Percentiles rank a stretch among this genome's conserved stretches.
Conservation (phyloP, 1,140 invertebrate species). For the Danaus plexippus region DNA sequence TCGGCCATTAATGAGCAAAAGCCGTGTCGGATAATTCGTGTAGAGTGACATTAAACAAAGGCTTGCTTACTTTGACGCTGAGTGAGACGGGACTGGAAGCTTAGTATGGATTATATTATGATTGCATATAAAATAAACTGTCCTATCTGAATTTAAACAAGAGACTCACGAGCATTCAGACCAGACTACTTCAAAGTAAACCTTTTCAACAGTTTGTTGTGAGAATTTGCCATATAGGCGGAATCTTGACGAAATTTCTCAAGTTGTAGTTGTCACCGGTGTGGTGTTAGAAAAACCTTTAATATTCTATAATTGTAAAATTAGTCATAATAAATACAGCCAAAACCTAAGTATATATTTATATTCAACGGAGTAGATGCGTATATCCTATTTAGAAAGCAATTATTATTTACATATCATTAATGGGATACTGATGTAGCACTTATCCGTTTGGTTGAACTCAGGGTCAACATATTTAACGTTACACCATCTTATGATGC, state of each 20-base stretch:
- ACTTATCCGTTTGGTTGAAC: conserved; percentile 43
- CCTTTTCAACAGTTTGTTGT: no score
- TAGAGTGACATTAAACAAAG: conserved; percentile 49
- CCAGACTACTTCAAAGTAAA: no score
- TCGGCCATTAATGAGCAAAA: conserved; percentile 56
- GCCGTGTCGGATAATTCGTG: conserved; percentile 50
- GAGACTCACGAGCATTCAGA: no score
- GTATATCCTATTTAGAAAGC: conserved; percentile 57
- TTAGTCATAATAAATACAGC: no score
- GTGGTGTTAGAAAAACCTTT: no score
- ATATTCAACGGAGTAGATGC: no score
- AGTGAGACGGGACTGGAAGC: conserved; percentile 25
- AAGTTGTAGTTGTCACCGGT: no score
- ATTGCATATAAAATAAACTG: conserved; percentile 46
- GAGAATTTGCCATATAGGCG: no score
- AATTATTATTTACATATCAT: conserved; percentile 70
- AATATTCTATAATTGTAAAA: no score
- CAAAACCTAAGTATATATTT: no score
- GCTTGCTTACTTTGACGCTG: conserved; percentile 28
- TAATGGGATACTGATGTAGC: conserved; percentile 57
- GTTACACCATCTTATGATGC: conserved; percentile 38
- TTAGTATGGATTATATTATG: conserved; percentile 32
- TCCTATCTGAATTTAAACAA: conserved; percentile 10
- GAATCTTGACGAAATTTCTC: no score
- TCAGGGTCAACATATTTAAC: conserved; percentile 66